Percentiles rank a stretch among this genome's conserved stretches.
Conservation (phyloP, 2,888 invertebrate genomes). For the Rhamphomyia laevipes region DNA sequence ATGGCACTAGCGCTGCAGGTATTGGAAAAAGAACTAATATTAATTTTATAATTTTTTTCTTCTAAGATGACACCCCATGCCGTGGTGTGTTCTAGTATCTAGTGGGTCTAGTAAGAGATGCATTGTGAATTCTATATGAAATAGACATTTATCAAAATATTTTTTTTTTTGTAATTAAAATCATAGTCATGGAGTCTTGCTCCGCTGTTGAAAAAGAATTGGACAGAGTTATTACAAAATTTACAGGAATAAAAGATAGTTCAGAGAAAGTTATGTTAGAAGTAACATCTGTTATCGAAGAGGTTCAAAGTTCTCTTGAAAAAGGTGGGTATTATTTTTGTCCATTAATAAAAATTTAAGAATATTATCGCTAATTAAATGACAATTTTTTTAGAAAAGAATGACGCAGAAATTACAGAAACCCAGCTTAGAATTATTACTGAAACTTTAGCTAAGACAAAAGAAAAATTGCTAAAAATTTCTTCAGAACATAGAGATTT, state of each 20-base stretch:
- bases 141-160: too few relatives aligned
- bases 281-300: constrained; percentile 29
- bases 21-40: too few relatives aligned
- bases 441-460: constrained; percentile 64
- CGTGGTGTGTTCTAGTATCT: too few relatives aligned
- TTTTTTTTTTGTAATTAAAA: too few relatives aligned
- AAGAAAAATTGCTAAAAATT: constrained; percentile 69
- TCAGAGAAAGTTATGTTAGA: constrained; percentile 30
- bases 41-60: too few relatives aligned
- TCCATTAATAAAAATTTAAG: constrained; percentile 24
- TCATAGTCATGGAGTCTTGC: constrained; percentile 35
- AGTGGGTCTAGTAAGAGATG: too few relatives aligned
- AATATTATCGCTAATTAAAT: neutral
- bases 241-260: constrained; percentile 32
- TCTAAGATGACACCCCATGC: too few relatives aligned
- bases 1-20: too few relatives aligned
- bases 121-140: too few relatives aligned
- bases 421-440: constrained; percentile 60
- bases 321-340: constrained; percentile 26
- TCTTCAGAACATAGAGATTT: constrained; percentile 75
- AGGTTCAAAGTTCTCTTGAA: constrained; percentile 25
- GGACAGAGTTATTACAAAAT: constrained; percentile 33
- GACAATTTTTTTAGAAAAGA: constrained; percentile 43
- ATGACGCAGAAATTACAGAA: constrained; percentile 53
- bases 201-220: constrained; percentile 36